These are phyloP conservation scores for Pygocentrus nattereri DNA, from an alignment of 2,797 vertebrate species.

Conservation along the genomic window DNA sequence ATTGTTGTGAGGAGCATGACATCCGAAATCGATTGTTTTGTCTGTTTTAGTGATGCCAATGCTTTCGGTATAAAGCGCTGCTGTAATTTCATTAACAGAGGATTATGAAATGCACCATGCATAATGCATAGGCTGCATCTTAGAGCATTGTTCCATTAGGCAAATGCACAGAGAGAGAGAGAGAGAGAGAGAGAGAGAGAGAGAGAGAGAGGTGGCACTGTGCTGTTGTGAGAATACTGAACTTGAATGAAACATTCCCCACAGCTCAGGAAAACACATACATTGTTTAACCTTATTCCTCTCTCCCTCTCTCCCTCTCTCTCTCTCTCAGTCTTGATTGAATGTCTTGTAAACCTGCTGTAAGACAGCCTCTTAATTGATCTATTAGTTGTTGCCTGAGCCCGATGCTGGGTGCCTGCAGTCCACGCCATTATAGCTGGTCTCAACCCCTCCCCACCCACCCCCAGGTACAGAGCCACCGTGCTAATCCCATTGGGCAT, in stretches of 20 bases:
- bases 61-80: conserved; percentile 4
- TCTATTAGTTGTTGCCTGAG: conserved; percentile 73
- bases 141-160: conserved; percentile 41
- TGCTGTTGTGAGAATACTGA: background rate
- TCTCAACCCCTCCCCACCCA: conserved; percentile 49
- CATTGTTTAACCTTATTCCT: conserved; percentile 49
- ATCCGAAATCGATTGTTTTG: conserved; percentile 61
- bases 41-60: background rate
- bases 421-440: conserved; percentile 71
- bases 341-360: conserved; percentile 67
- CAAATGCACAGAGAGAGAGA: conserved; percentile 28
- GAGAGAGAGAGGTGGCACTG: too few relatives aligned
- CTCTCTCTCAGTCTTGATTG: conserved; percentile 50
- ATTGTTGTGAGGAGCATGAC: conserved; percentile 75
- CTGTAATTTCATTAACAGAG: conserved; percentile 40
- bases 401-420: conserved; percentile 64
- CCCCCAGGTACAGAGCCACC: conserved; percentile 69
- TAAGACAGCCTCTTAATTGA: conserved; percentile 74
- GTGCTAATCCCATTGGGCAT: conserved; percentile 78
- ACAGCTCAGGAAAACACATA: conserved; percentile 20
- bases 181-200: background rate
- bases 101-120: conserved; percentile 37
- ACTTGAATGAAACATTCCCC: conserved; percentile 8
- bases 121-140: conserved; percentile 42
- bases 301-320: conserved; percentile 42